phyloP scores from a whole-genome alignment of 2,797 vertebrate species.

The Microhierax caerulescens region DNA sequence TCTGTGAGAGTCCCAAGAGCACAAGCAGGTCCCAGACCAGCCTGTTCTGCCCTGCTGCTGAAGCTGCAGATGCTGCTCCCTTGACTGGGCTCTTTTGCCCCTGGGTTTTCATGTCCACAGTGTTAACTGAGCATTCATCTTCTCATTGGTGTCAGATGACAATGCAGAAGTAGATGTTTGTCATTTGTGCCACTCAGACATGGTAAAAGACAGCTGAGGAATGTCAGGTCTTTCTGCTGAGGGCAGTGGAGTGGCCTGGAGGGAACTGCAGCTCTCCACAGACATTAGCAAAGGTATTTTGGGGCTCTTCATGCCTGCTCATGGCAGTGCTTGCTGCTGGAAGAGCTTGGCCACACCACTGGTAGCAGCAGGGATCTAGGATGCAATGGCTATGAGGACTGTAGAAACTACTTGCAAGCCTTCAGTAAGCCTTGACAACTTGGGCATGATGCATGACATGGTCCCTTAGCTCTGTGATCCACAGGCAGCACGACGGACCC shows the following conservation, averaged over 20 bases:
- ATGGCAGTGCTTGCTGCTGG: not conserved
- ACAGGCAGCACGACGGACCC: not conserved
- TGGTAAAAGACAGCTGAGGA: not conserved
- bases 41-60: not conserved
- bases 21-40: not conserved
- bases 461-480: not conserved
- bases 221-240: not conserved
- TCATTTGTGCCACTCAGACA: slow-evolving; percentile 6
- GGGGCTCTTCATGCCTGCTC: not conserved
- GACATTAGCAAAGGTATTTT: not conserved
- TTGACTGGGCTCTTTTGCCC: not conserved
- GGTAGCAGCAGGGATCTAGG: not conserved
- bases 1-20: not conserved
- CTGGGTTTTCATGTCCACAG: not conserved
- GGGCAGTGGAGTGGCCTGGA: not conserved
- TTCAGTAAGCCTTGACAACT: not conserved
- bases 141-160: not conserved
- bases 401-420: not conserved
- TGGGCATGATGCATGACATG: not conserved
- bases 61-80: not conserved
- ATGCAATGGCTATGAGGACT: not conserved
- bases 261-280: not conserved
- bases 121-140: not conserved
- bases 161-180: not conserved
- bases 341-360: not conserved